Evolutionary conservation across 2,888 invertebrate genomes (phyloP).

Genomic region (Mycalesis mineus): DNA sequence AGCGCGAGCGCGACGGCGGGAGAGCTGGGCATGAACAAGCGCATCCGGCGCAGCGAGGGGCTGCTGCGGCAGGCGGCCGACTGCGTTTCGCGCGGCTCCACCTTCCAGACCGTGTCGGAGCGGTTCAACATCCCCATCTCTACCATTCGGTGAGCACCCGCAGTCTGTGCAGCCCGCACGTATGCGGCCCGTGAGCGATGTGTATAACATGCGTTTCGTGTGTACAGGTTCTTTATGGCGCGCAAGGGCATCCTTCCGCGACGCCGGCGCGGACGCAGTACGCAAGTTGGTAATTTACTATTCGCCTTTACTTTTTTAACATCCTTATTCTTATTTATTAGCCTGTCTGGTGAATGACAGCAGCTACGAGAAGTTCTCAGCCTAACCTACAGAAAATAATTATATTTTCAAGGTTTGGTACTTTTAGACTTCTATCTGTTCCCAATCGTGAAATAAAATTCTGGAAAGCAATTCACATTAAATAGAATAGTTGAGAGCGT

Average conservation of each 20-base stretch:
- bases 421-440: no score
- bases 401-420: no score
- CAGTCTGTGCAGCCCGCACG: not conserved
- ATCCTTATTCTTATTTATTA: no score
- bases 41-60: slow-evolving; percentile 86
- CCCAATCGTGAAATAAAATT: no score
- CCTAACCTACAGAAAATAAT: no score
- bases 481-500: no score
- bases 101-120: slow-evolving; percentile 91
- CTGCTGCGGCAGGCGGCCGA: slow-evolving; percentile 89
- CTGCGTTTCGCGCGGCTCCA: slow-evolving; percentile 90
- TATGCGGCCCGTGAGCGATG: not conserved
- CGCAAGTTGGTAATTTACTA: slow-evolving; percentile 53
- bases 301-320: not conserved
- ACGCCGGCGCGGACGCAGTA: slow-evolving; percentile 86
- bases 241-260: slow-evolving; percentile 89
- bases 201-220: not conserved
- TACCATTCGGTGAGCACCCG: slow-evolving; percentile 80
- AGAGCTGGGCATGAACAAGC: slow-evolving; percentile 64
- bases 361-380: no score
- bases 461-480: no score
- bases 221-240: slow-evolving; percentile 87
- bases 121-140: slow-evolving; percentile 93
- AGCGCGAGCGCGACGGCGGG: not conserved
- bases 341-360: no score